A percentile compares a stretch with the other conserved stretches of the same genome.
Evolutionary conservation across 2,888 invertebrate genomes (phyloP).

Genomic region (Helicoverpa assulta): DNA sequence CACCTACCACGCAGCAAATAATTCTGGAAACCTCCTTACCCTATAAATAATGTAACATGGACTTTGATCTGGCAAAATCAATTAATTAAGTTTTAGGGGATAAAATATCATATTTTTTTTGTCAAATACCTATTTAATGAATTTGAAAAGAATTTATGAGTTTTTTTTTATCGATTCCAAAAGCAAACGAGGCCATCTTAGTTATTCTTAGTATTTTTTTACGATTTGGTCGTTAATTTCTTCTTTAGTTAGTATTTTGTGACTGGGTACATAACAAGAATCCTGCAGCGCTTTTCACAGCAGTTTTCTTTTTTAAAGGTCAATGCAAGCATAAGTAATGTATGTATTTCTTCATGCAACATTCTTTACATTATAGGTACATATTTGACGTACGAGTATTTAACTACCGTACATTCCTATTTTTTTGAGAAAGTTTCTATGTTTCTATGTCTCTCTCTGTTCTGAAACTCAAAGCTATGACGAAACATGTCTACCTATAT

Average conservation of each 20-base stretch:
- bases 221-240: constrained; percentile 28
- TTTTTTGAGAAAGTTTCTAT: too few relatives aligned
- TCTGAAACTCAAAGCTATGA: too few relatives aligned
- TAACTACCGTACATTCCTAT: too few relatives aligned
- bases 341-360: too few relatives aligned
- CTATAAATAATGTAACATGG: constrained; percentile 29
- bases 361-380: constrained; percentile 24
- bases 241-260: constrained; percentile 51
- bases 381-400: constrained; percentile 7
- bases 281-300: constrained; percentile 62
- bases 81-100: too few relatives aligned
- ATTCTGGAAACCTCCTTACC: constrained; percentile 24
- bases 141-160: too few relatives aligned
- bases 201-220: neutral
- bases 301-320: constrained; percentile 56
- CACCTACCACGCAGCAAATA: constrained; percentile 33
- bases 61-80: too few relatives aligned
- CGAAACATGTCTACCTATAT: constrained; percentile 7
- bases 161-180: neutral
- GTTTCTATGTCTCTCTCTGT: too few relatives aligned
- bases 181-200: neutral
- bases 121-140: too few relatives aligned
- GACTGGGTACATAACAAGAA: constrained; percentile 48
- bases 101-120: too few relatives aligned
- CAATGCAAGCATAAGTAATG: too few relatives aligned